Evolutionary conservation across 2,113 vertebrate species (phyloP).

Genomic region (Otolemur garnettii): DNA sequence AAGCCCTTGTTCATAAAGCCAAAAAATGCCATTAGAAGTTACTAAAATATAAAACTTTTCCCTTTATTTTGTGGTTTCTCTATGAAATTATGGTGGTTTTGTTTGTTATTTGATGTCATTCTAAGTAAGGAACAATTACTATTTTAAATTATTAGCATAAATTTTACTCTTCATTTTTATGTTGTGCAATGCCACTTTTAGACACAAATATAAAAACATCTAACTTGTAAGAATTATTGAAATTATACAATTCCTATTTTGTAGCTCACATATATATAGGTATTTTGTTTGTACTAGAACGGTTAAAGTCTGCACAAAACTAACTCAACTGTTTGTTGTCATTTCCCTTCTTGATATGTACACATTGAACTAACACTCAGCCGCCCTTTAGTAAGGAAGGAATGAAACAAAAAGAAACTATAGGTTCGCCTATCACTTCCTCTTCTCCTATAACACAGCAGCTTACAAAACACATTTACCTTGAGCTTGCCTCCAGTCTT

Average conservation of each 20-base stretch:
- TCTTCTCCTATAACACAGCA: neutral
- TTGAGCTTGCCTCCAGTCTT: neutral
- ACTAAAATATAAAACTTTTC: neutral
- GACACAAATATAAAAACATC: conserved; percentile 33
- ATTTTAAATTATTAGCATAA: neutral
- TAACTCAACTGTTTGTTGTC: neutral
- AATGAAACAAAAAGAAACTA: neutral
- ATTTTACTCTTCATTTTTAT: conserved; percentile 36
- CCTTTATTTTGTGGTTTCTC: neutral
- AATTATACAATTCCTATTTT: neutral
- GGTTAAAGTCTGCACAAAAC: neutral
- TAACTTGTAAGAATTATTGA: neutral
- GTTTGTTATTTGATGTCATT: neutral
- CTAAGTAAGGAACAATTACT: neutral
- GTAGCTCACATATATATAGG: neutral
- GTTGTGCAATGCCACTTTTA: neutral
- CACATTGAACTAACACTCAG: neutral
- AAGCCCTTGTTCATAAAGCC: neutral
- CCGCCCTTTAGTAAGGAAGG: neutral
- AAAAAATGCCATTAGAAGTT: neutral
- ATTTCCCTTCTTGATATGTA: neutral
- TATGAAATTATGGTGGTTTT: neutral
- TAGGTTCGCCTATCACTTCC: neutral
- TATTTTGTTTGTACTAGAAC: neutral
- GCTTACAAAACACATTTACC: neutral